Evolutionary conservation across 2,797 vertebrate genomes (phyloP), one percentile per base, ranked within the genome.

Genomic region (Sus cebifrons): DNA sequence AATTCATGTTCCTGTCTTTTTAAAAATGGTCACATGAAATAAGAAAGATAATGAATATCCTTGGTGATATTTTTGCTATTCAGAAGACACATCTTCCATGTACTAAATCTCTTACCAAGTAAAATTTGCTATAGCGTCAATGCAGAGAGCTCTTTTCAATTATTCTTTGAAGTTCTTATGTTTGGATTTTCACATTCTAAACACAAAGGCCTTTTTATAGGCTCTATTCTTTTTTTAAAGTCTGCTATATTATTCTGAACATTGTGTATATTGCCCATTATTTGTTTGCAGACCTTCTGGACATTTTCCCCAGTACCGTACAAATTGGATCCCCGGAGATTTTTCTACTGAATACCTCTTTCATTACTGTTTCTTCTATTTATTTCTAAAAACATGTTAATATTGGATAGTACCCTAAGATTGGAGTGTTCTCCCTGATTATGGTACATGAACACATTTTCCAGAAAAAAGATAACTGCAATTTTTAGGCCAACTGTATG

Each of bases 371-470:
- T 96, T 87, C 74, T 87, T 92, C 77, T 86, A 3, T 95, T 97
- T 96, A 70, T 95, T 96, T 95, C 86, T 86, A 83, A 94, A 97
- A 94, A 54, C 10, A 11, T 67, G 52, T 56, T 96, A 97, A 90
- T 93, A 86, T 79, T 87, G 68, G 18, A 23, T 60, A 77, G 70
- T 54, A 74, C 60, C 2, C n/a, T 88, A 92, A 77, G n/a, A 94
- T 70, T 75, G 68, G 68, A 75, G 15, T 56, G 4, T 44, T 71
- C 15, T 2, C 54, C 29, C 79, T 60, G 67, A 62, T 62, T 86
- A 68, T 5, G 86, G 81, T 77, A 65, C 67, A 91, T 58, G 36
- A 92, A 79, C 64, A 86, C 44, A 65, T 78, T 93, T 90, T 82
- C 81, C 73, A 58, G 21, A 84, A 93, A 84, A 93, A 81, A 75